Evolutionary conservation across 2,113 vertebrate genomes (phyloP), one percentile per base, ranked within the genome.

Genomic region (Anser cygnoides): DNA sequence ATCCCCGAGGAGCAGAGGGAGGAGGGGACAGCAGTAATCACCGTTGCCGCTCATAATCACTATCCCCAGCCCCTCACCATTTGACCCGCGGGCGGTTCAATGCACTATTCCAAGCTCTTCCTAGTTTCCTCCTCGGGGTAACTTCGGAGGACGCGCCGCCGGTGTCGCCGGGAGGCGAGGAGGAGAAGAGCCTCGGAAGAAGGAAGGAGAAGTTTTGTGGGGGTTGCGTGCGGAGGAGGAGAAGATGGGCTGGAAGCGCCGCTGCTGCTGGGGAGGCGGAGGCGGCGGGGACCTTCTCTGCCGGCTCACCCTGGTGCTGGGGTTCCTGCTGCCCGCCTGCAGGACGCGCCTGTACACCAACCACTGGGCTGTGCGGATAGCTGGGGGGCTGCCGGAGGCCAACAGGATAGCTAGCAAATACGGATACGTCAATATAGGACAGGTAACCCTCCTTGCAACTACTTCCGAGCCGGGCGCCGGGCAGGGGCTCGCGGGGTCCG

Each of bases 341-440:
- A 95, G 97, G 93, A 98, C 99, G 97, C 98, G 98, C 96, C 98
- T 98, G 96, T 99, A 99, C 98, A 99, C 99, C 97, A 99, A 99
- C 98, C 99, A 99, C 98, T 99, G 99, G 99, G 99, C 99, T 78
- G 98, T 99, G 95, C 98, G 98, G 97, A 99, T 99, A 97, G 82
- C 97, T 65, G 99, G 99, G 67, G 99, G 99, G 94, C 84, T 97
- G 83, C 97, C 98, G 25, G 97, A 99, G 96, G 99, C 99, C 92
- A 98, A 99, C 89, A 97, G 98, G 95, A 99, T 99, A 96, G 99
- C 99, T 90, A 98, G 97, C 93, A 99, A 99, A 98, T 99, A 99
- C 96, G 99, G 99, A 93, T 99, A 99, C 97, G 97, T 98, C 97
- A 99, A 99, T 97, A 98, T 99, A 96, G 99, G 99, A 97, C 99